A percentile compares a stretch with the other conserved stretches of the same genome.
phyloP scores from a whole-genome alignment of 2,888 invertebrate genomes.

The Ischnura elegans region DNA sequence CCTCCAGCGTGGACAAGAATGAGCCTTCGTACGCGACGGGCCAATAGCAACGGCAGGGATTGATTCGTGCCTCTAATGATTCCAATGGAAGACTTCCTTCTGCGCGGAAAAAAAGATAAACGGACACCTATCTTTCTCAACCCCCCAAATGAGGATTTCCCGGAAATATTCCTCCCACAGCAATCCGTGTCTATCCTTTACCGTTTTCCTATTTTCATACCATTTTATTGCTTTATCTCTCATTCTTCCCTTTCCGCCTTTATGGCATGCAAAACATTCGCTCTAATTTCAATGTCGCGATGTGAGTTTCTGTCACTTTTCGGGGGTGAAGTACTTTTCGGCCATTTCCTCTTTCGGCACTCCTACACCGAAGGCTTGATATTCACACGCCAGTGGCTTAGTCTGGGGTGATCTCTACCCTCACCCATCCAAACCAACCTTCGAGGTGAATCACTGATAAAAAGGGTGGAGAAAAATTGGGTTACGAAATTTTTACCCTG shows the following conservation, averaged over 20 bases:
- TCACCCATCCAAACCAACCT: no score
- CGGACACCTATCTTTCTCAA: background rate
- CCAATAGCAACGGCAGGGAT: constrained; percentile 19
- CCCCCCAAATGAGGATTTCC: background rate
- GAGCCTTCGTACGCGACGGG: background rate
- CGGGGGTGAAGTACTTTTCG: background rate
- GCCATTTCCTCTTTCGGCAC: background rate
- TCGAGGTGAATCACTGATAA: background rate
- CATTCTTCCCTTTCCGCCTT: background rate
- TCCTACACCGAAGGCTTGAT: background rate
- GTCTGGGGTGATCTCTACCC: no score
- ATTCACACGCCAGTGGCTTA: no score
- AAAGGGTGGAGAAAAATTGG: no score
- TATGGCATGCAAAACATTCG: no score
- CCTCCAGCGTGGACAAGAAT: background rate
- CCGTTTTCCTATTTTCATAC: background rate
- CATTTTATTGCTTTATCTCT: background rate
- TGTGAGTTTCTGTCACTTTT: no score
- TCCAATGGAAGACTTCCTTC: constrained; percentile 1
- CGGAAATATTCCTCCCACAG: constrained; percentile 12
- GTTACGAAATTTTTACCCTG: no score
- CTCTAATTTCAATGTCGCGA: no score
- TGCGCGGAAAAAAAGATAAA: background rate
- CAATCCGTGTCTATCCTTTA: background rate
- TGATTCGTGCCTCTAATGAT: constrained; percentile 59